Evolutionary conservation across 2,888 invertebrate genomes (phyloP), one percentile per base, ranked within the genome.

Genomic region (Zygaena filipendulae): DNA sequence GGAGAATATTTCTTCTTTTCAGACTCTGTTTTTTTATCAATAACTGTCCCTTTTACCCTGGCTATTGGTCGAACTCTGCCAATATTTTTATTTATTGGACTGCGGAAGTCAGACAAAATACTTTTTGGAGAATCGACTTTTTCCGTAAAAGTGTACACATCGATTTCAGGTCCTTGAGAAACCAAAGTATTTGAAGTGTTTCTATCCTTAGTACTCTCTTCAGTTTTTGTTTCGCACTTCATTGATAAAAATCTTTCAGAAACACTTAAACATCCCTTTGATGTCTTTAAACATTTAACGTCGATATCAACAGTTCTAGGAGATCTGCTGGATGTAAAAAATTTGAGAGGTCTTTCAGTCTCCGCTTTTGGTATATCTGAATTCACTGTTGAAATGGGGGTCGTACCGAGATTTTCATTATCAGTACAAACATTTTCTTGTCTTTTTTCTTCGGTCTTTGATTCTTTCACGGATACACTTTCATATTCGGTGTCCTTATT

Each of bases 121-220:
- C 70, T 75, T 52, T 79, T 79, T 14, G 79, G 79, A 8, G 79
- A 79, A 47, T 79, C 79, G 0, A 72, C 75, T 40, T 79, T 79
- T 47, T 79, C 79, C 3, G 79, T 68, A 43, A 79, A 79, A 5
- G 79, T 77, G 40, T 79, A 79, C 10, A 79, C 79, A 37, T 79
- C 79, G 30, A 75, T 66, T 20, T 79, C 79, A 8, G 79, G 57
- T 6, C 69, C 79, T 48, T 72, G 75, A 25, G 70, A 61, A 18
- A 74, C 54, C 25, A 74, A 49, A 30, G 63, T 54, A 40, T 67
- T 74, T 4, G 55, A 43, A 23, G 49, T 22, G 48, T 34, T 49
- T 52, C 66, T 77, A n/a, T 67, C 64, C 42, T 69, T 69, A 33
- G 36, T 45, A 19, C 14, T 49, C 9, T 72, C 79, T 29, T 69